Evolutionary conservation across 2,888 invertebrate genomes (phyloP).

Genomic region (Anthophora plumipes): DNA sequence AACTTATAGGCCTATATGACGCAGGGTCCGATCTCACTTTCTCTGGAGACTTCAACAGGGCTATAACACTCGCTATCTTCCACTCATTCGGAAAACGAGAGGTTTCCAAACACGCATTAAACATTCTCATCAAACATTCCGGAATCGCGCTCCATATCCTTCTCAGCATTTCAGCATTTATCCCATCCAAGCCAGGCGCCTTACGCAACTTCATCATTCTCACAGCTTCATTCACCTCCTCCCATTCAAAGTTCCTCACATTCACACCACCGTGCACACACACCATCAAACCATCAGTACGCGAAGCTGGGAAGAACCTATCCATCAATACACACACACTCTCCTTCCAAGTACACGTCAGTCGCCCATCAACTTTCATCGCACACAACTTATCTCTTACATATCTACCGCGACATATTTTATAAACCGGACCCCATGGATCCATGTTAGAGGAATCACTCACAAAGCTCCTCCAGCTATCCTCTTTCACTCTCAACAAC

Average conservation of each 20-base stretch:
- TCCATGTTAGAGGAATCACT: neutral
- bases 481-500: no score
- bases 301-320: neutral
- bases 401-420: neutral
- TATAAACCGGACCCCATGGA: neutral
- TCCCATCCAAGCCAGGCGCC: neutral
- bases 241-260: no score
- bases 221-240: no score
- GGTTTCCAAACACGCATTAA: neutral
- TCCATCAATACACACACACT: neutral
- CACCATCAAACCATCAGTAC: neutral
- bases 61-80: neutral
- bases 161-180: neutral
- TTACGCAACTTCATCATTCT: no score
- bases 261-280: no score
- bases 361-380: neutral
- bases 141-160: neutral
- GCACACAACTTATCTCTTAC: neutral
- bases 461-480: neutral
- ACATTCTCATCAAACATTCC: neutral
- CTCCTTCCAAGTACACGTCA: no score
- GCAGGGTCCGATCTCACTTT: neutral
- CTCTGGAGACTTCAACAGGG: neutral
- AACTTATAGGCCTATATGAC: constrained; percentile 16
- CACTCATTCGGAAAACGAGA: neutral